Base-by-base conservation (phyloP, 2,113 vertebrate species). In the Pardalotus punctatus region DNA sequence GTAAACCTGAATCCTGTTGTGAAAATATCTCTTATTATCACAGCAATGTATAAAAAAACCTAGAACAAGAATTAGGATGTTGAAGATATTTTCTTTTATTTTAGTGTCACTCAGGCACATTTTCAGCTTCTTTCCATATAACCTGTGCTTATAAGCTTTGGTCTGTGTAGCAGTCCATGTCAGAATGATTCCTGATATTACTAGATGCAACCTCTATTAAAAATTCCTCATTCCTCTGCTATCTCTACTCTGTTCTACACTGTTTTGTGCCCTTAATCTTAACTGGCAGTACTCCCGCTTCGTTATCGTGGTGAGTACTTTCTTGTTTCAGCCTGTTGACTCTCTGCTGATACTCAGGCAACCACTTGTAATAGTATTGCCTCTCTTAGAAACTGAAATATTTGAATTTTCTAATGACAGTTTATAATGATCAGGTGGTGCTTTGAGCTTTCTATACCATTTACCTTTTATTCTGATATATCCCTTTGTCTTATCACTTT, bases 281-380 rank as follows among this genome's bases (percentile, higher is more conserved):
- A 83, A 61, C 93, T 96, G 89, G 83, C 89, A 86, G 86, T 83
- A 92, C 83, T 90, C 93, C 86, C 64, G 69, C 62, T 92, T 94
- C 1, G 10, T 92, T 96, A 88, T 91, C 89, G 10, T 23, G 67
- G 54, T 61, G 82, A 86, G 79, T 77, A 65, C 72, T 36, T 96
- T 74, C 85, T 74, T 45, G 47, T 87, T 90, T 92, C 86, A 83
- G 67, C 36, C 40, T 86, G 20, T 83, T 88, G 61, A 40, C 71
- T 69, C n/a, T 93, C 24, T 69, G 23, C 76, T 90, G 58, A 43
- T 88, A 54, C 48, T 80, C 27, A 36, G 61, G 53, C 28, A 54
- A 70, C 57, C 40, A 31, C 72, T 94, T 88, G 27, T 76, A 53
- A 82, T 27, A 64, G 67, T 57, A 73, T 53, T 61, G 17, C 38